Base-by-base conservation (phyloP, 2,797 vertebrate genomes). In the Tinamus major region DNA sequence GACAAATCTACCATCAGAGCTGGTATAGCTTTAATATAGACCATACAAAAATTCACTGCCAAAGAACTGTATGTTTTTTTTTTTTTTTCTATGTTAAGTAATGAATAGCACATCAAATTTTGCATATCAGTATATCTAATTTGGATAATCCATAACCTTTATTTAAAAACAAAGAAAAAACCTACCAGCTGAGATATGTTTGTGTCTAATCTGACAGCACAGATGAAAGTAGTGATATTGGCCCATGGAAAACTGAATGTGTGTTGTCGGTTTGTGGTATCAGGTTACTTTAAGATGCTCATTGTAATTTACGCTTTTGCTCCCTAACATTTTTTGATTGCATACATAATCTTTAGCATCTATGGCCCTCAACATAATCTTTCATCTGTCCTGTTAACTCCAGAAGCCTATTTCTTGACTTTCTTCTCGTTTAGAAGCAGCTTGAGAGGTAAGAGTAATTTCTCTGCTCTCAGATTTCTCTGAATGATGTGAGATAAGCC, bases 391-490 rank as follows among this genome's bases (percentile, higher is more conserved):
- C 56, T 85, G 24, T 39, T 90, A 78, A 51, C 31, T 70, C 24
- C 44, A 59, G 35, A 37, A 63, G 3, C 62, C 44, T 59, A 0
- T 70, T 88, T 16, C 33, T 62, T 49, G 48, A 49, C 48, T 49
- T 23, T 23, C 21, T 83, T 19, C 62, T 48, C 21, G 23, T 13
- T 10, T 10, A 17, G 41, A 23, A 79, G 64, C 0, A 0, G 68
- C 63, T 87, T 72, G 79, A 64, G 85, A 79, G 85, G 18, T 5
- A 2, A 87, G 85, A 85, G 92, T 59, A 79, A 55, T 44, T 86
- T 86, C 90, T 61, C 29, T 92, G 93, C 94, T 90, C 70, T 88
- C 70, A 56, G 51, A 35, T 90, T 95, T 92, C 83, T 91, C 67
- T 90, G 79, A 81, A 81, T 65, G 77, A 84, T 79, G 56, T 87